Base-by-base conservation (phyloP, 2,888 invertebrate species). In the Odontocolon sp. region DNA sequence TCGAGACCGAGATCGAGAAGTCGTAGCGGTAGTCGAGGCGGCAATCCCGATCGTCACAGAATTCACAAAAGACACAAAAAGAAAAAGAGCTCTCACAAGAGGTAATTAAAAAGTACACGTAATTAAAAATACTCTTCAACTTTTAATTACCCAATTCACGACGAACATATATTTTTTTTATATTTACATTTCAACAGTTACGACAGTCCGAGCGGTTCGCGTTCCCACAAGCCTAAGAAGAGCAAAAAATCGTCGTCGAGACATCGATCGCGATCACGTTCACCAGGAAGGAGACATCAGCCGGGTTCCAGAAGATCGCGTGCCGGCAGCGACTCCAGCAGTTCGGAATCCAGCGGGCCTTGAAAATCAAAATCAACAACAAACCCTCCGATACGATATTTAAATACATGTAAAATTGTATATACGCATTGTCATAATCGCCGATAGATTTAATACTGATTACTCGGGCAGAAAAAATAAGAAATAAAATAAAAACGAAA, bases 71-170 rank as follows among this genome's bases (percentile, higher is more conserved):
- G 89, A 63, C 89, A 89, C 33, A 90, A 90, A 70, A 92, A 91
- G 79, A 92, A 91, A 86, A 92, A 91, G 77, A 92, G 90, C 74
- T 90, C 91, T 2, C 91, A 91, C 81, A 92, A 91, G 88, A 91
- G 92, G 92, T 92, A 84, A 83, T 86, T 73, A 31, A n/a, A n/a
- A n/a, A n/a, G n/a, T n/a, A n/a, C n/a, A n/a, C n/a, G n/a, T n/a
- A n/a, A n/a, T n/a, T n/a, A n/a, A n/a, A n/a, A n/a, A n/a, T n/a
- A n/a, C n/a, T n/a, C n/a, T n/a, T n/a, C n/a, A n/a, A n/a, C n/a
- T n/a, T 16, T 33, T 6, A 36, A 63, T 40, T 31, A 52, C 63
- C 50, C 42, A 36, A 36, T 9, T 36, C 8, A 8, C 3, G 18
- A 18, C 5, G 9, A 42, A 42, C n/a, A n/a, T 42, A 5, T 16